Evolutionary conservation across 2,888 invertebrate genomes (phyloP), one percentile per base, ranked within the genome.

Genomic region (Phortica okadai): DNA sequence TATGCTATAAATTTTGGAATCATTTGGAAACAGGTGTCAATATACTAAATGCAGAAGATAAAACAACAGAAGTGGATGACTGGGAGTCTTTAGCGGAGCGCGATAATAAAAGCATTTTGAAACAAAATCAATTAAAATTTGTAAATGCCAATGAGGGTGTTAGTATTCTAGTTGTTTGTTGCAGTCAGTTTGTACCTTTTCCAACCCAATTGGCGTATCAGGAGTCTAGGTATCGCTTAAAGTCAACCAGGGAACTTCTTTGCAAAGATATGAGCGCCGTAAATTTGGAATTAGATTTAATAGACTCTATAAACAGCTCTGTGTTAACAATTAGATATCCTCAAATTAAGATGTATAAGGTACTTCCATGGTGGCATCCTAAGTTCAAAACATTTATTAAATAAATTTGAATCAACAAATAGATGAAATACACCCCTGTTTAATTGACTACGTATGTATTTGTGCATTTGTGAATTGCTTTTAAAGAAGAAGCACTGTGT

Each of bases 341-440:
- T 77, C 92, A 92, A 33, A 93, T 94, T 54, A 89, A 92, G 66
- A 92, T 92, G 83, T 92, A 92, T 21, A 92, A 92, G 82, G 92
- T 94, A 2, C 83, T 94, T 69, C 94, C 95, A 81, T 95, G 95
- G 95, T 95, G 95, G 95, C 93, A 95, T 90, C 94, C 93, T 1
- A 89, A 91, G 64, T 93, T 92, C 74, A 82, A 84, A 69, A 84
- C 78, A 69, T 86, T 88, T 72, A 75, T 84, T 44, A 84, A 86
- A 83, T 85, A 76, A 80, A 77, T 14, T 8, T 1, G 1, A 41
- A 33, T 66, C 4, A 45, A 33, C 33, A 5, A 33, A 33, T 33
- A 1, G 33, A 33, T 1, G 33, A 33, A 33, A 33, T 33, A 33
- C 33, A 33, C 33, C 33, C 33, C 33, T 33, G 33, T 33, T 33